Conservation (phyloP, 2,113 vertebrate genomes). For the Nothobranchius furzeri region DNA sequence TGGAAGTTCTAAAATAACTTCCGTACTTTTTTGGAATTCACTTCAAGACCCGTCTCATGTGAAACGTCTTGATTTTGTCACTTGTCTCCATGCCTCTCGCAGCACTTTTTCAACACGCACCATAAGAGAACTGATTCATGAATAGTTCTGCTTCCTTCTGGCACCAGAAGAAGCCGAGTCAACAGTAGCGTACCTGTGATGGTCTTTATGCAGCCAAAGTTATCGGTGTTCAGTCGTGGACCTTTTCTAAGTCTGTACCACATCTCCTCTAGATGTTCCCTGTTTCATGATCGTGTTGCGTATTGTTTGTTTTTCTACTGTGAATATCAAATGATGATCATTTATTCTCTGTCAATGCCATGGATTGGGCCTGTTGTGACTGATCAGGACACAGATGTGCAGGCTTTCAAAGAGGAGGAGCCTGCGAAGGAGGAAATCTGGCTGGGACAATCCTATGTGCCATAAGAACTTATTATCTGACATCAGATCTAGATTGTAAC, state of each 20-base stretch:
- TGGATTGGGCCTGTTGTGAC: conserved; percentile 58
- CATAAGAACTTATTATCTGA: conserved; percentile 72
- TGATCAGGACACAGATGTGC: conserved; percentile 45
- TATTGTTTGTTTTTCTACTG: conserved; percentile 62
- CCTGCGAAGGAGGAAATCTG: conserved; percentile 43
- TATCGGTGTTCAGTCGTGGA: conserved; percentile 13
- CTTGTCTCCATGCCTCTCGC: not conserved
- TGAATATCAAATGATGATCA: conserved; percentile 72
- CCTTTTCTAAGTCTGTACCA: conserved; percentile 6
- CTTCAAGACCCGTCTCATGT: not conserved
- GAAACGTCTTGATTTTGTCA: not conserved
- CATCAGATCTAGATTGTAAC: conserved; percentile 71
- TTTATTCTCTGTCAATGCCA: conserved; percentile 66
- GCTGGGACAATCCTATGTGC: conserved; percentile 81
- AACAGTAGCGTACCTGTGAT: conserved; percentile 2
- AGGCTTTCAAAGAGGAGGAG: conserved; percentile 49
- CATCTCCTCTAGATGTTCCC: conserved; percentile 33
- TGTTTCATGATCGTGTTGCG: conserved; percentile 39
- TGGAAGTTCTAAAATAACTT: conserved; percentile 2
- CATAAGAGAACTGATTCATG: not conserved
- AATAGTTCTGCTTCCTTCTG: not conserved
- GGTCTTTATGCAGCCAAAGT: conserved; percentile 15
- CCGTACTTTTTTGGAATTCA: not conserved
- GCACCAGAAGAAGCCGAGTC: not conserved
- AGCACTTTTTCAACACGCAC: not conserved